These are phyloP conservation scores for Anneissia japonica DNA, from an alignment of 35 echinoderm and acorn worm genomes.

Conservation along the genomic window DNA sequence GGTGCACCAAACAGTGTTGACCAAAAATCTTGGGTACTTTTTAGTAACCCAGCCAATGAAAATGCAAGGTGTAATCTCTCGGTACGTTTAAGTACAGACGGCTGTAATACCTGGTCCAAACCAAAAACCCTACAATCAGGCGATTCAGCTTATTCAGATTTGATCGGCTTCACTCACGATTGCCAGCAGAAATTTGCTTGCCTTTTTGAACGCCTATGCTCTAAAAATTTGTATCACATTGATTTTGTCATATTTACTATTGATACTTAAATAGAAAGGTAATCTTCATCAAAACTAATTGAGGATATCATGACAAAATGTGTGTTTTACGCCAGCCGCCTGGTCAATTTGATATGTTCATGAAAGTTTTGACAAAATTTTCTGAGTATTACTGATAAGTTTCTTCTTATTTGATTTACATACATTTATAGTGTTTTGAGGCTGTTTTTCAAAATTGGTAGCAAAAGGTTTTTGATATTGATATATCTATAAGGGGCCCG, in stretches of 20 bases:
- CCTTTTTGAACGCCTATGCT: background rate
- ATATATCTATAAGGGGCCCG: no score
- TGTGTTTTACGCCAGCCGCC: no score
- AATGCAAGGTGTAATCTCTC: background rate
- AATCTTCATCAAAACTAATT: no score
- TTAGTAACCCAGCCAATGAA: background rate
- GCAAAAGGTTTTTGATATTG: no score
- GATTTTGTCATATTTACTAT: background rate
- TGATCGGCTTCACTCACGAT: background rate
- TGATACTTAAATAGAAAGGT: background rate
- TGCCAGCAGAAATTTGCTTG: background rate
- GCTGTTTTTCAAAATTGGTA: no score
- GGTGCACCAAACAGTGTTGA: background rate
- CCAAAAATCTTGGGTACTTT: background rate
- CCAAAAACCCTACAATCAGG: background rate
- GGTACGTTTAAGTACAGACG: background rate
- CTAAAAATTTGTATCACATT: background rate
- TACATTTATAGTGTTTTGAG: no score
- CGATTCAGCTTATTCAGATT: background rate
- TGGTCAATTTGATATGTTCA: no score
- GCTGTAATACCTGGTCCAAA: background rate
- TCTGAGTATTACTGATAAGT: no score
- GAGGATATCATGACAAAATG: no score
- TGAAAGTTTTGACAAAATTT: no score
- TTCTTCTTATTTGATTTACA: no score